Evolutionary conservation across 2,888 invertebrate species (phyloP).

Genomic region (Lithophane leautieri): DNA sequence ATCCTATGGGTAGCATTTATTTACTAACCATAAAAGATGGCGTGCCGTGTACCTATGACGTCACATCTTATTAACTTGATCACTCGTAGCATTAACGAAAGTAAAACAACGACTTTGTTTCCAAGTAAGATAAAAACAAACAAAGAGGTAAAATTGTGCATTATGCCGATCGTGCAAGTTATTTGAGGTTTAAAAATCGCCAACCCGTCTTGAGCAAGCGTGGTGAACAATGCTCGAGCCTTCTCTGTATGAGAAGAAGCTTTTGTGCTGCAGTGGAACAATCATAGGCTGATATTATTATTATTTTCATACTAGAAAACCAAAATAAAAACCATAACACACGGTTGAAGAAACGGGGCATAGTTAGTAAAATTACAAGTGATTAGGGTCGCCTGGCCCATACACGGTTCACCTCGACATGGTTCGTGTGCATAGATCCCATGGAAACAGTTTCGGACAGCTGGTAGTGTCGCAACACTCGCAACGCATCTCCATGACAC

Average conservation of each 20-base stretch:
- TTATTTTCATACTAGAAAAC: not conserved
- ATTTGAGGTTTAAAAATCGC: not conserved
- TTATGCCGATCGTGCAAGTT: not conserved
- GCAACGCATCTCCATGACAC: conserved; percentile 1
- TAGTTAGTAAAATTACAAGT: not conserved
- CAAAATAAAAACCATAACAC: no score
- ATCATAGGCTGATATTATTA: not conserved
- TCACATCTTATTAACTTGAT: not conserved
- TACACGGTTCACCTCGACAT: conserved; percentile 48
- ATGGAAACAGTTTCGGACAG: conserved; percentile 7
- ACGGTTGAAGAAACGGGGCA: not conserved
- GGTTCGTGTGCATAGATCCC: conserved; percentile 18
- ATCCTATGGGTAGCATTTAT: not conserved
- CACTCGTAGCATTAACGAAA: not conserved
- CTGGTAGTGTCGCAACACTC: conserved; percentile 24
- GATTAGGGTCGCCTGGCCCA: conserved; percentile 5
- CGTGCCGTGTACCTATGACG: not conserved
- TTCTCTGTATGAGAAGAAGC: not conserved
- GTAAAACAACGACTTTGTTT: not conserved
- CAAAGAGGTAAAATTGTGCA: no score
- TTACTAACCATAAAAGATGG: not conserved
- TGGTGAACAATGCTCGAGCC: not conserved
- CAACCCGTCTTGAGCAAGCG: not conserved
- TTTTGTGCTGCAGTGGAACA: not conserved
- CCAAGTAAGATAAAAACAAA: not conserved